phyloP scores from a whole-genome alignment of 2,888 invertebrate genomes.

The Acleris cristana region DNA sequence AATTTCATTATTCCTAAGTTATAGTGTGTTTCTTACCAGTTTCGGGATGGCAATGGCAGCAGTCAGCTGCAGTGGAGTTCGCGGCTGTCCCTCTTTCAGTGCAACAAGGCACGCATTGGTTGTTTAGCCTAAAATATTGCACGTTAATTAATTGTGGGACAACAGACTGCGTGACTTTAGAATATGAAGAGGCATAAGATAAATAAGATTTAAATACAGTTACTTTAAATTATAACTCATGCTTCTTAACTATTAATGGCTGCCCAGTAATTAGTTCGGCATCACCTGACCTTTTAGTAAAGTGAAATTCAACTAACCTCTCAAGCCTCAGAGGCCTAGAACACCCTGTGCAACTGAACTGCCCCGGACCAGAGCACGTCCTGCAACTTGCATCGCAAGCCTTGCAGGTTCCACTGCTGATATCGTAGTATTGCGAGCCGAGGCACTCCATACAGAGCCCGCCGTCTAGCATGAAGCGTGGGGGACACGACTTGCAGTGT shows the following conservation, averaged over 20 bases:
- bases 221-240: too few species aligned
- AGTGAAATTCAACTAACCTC: conserved; percentile 54
- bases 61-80: conserved; percentile 71
- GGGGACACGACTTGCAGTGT: conserved; percentile 89
- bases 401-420: conserved; percentile 86
- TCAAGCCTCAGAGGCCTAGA: conserved; percentile 86
- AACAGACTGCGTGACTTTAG: too few species aligned
- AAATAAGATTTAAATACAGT: too few species aligned
- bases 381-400: conserved; percentile 86
- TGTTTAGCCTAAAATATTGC: conserved; percentile 82
- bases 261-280: too few species aligned
- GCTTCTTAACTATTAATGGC: too few species aligned
- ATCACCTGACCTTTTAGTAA: too few species aligned
- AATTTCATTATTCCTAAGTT: too few species aligned
- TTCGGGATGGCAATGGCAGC: conserved; percentile 88
- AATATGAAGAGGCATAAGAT: too few species aligned
- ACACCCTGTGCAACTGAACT: conserved; percentile 87
- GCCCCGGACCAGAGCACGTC: conserved; percentile 87
- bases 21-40: conserved; percentile 76
- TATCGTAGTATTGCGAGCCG: conserved; percentile 89
- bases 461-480: conserved; percentile 89
- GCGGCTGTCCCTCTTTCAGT: conserved; percentile 65
- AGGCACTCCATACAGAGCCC: conserved; percentile 90
- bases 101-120: conserved; percentile 91
- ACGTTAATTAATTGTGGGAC: not conserved